Conservation (phyloP, 1,140 invertebrate species). For the Dendrolimus punctatus region DNA sequence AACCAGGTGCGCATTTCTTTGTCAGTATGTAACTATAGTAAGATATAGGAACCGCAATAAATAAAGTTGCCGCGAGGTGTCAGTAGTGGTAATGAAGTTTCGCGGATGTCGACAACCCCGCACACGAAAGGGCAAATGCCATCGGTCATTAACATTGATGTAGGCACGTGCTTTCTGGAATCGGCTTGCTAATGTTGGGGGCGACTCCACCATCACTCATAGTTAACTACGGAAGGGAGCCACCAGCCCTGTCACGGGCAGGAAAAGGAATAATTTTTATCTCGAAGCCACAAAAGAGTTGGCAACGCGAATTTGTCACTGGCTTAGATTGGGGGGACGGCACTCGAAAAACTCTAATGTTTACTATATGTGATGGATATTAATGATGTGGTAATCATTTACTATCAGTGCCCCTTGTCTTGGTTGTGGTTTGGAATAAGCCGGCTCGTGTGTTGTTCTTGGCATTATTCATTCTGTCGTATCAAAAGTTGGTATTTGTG, state of each 20-base stretch:
- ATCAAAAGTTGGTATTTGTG: too few relatives aligned
- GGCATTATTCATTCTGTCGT: too few relatives aligned
- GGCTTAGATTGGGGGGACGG: constrained; percentile 35
- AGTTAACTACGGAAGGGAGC: constrained; percentile 36
- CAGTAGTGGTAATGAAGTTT: too few relatives aligned
- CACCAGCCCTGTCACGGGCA: constrained; percentile 30
- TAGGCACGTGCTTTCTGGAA: constrained; percentile 31
- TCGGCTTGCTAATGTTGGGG: constrained; percentile 29
- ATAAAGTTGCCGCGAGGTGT: too few relatives aligned
- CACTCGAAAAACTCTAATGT: constrained; percentile 27
- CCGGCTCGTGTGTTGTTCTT: too few relatives aligned
- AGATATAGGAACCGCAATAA: too few relatives aligned
- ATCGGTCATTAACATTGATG: constrained; percentile 22
- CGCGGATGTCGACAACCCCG: too few relatives aligned
- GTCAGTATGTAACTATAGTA: too few relatives aligned
- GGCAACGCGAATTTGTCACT: constrained; percentile 53
- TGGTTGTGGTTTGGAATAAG: background rate
- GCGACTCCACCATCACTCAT: constrained; percentile 50
- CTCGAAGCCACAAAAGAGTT: constrained; percentile 57
- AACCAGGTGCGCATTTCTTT: too few relatives aligned
- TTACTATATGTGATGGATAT: constrained; percentile 47
- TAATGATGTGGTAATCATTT: constrained; percentile 31
- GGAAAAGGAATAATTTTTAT: constrained; percentile 53
- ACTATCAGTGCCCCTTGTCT: constrained; percentile 10
- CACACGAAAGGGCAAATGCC: too few relatives aligned